These are phyloP conservation scores for Meloe dianella DNA, from an alignment of 2,888 invertebrate species.

Conservation along the genomic window DNA sequence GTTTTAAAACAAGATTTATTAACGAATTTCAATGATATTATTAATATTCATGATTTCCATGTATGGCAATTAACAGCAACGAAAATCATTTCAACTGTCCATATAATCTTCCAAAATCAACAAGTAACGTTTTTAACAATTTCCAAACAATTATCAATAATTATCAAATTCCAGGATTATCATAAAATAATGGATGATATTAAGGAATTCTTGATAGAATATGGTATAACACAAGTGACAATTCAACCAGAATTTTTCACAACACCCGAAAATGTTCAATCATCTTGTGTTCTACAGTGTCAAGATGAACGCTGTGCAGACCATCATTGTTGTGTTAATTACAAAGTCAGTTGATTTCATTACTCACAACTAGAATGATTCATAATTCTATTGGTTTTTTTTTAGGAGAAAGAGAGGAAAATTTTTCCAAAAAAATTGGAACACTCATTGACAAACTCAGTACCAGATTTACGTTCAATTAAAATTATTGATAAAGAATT, in stretches of 20 bases:
- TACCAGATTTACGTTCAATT: constrained; percentile 27
- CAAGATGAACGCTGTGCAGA: constrained; percentile 56
- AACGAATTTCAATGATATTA: constrained; percentile 71
- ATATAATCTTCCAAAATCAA: constrained; percentile 75
- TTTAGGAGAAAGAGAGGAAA: constrained; percentile 17
- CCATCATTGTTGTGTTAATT: constrained; percentile 58
- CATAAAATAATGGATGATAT: constrained; percentile 67
- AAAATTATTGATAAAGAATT: constrained; percentile 25
- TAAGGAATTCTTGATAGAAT: constrained; percentile 76
- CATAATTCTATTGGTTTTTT: constrained; percentile 8
- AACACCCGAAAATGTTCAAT: constrained; percentile 44
- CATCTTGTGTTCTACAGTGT: constrained; percentile 59
- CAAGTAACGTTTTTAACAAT: constrained; percentile 56
- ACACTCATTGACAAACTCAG: constrained; percentile 4
- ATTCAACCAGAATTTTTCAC: constrained; percentile 83
- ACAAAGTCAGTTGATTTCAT: constrained; percentile 32
- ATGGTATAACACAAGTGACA: constrained; percentile 83
- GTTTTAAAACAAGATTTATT: constrained; percentile 70
- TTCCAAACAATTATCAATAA: constrained; percentile 2
- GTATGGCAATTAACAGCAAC: constrained; percentile 86
- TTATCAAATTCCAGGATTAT: constrained; percentile 62
- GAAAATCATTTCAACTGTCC: constrained; percentile 83
- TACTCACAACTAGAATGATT: neutral
- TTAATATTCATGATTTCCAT: constrained; percentile 85
- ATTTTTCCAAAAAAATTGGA: constrained; percentile 10